Base-by-base conservation (phyloP, 2,113 vertebrate genomes). In the Ginglymostoma cirratum region DNA sequence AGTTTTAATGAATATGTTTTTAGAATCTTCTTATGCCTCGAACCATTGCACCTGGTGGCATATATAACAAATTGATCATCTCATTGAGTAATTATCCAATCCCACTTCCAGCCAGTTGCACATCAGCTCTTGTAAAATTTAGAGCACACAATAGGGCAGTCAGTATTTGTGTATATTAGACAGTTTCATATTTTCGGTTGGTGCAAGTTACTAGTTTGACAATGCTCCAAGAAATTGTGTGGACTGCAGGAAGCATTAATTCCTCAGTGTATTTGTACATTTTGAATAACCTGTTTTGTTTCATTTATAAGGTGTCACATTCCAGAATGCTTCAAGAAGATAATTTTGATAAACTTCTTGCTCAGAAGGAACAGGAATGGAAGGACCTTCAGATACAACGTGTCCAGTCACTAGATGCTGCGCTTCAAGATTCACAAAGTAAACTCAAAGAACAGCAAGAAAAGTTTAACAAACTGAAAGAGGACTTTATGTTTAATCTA, bases 401-500 rank as follows among this genome's bases (percentile, higher is more conserved):
- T 30, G 85, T 97, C 52, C 97, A 86, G 23, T 96, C 97, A 96
- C 96, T 98, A 96, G 98, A 98, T 96, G 96, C 92, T 0, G 97
- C 97, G 0, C 96, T 98, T 38, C 97, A 69, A 96, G 97, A 97
- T 4, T 52, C 97, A 0, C 87, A 96, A 95, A 89, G 96, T 85
- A 97, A 96, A 96, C 97, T 98, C 96, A 96, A 96, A 69, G 97
- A 96, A 76, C 90, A 97, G 38, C 97, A 96, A 96, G 97, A 97
- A 14, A 96, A 97, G 94, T 97, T 98, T 95, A 96, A 93, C 76
- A 94, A 96, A 23, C 96, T 98, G 85, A 97, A 96, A 96, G 97
- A 98, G 95, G 98, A 98, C 96, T 98, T 98, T 48, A 96, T 97
- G 52, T 98, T 98, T 96, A 98, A 98, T 96, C 96, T 98, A 92